A percentile compares a stretch with the other conserved stretches of the same genome.
Evolutionary conservation across 2,888 invertebrate species (phyloP).

Genomic region (Cryptophagus acutangulus): DNA sequence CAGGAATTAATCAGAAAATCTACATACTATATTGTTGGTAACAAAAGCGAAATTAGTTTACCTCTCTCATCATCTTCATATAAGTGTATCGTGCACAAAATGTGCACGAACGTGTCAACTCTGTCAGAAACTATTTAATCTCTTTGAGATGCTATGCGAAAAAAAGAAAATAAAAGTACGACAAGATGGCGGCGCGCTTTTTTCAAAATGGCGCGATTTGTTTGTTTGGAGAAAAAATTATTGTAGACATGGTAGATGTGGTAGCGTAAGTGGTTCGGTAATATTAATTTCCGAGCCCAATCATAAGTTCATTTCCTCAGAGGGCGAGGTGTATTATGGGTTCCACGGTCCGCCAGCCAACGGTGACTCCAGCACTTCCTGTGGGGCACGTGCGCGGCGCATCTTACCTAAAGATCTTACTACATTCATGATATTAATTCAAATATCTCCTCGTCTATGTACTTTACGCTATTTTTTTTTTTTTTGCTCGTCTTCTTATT

Average conservation of each 20-base stretch:
- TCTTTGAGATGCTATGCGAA: too few relatives aligned
- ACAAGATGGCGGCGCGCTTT: too few relatives aligned
- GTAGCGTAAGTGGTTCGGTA: conserved; percentile 27
- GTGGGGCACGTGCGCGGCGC: conserved; percentile 42
- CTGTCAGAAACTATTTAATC: too few relatives aligned
- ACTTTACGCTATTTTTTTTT: not conserved
- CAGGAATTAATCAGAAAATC: conserved; percentile 36
- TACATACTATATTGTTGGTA: too few relatives aligned
- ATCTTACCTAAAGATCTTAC: conserved; percentile 35
- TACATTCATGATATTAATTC: conserved; percentile 9
- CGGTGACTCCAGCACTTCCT: conserved; percentile 44
- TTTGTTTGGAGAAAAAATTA: too few relatives aligned
- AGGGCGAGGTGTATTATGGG: conserved; percentile 40
- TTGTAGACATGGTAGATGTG: too few relatives aligned
- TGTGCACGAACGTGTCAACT: too few relatives aligned
- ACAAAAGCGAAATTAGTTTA: too few relatives aligned
- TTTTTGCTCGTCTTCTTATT: conserved; percentile 2
- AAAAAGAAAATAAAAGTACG: too few relatives aligned
- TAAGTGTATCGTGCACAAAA: too few relatives aligned
- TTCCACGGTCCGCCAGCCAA: conserved; percentile 43
- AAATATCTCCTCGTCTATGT: not conserved
- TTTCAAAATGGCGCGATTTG: too few relatives aligned
- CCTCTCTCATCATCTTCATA: too few relatives aligned
- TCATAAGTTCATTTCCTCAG: conserved; percentile 45
- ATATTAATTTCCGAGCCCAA: conserved; percentile 44